Base-by-base conservation (phyloP, 2,113 vertebrate genomes). In the Paratilapia polleni region DNA sequence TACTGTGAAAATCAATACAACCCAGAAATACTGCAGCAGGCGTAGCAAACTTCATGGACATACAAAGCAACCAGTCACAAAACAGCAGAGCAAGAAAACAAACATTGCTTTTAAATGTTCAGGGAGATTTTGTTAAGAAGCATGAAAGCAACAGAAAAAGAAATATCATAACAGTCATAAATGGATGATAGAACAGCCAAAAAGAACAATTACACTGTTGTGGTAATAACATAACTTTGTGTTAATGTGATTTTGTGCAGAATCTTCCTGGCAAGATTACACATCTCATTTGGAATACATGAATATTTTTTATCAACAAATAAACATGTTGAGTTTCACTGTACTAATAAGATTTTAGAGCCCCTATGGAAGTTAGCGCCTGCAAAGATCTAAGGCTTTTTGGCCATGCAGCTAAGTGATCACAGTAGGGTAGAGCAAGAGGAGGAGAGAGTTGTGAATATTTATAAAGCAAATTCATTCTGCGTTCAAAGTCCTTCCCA, bases 391-490 rank as follows among this genome's bases (percentile, higher is more conserved):
- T 88, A 14, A 91, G 70, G 75, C 83, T 87, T 76, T 73, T 31
- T 81, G 77, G 86, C 73, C 11, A 2, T 14, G 84, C 61, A 43
- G 79, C 82, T 87, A 85, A 94, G 88, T n/a, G 74, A 82, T 91
- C 81, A 24, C 90, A 82, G 88, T 73, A 19, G 83, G 83, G 31
- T 15, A 57, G 60, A 63, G 83, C 22, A 13, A 60, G 81, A 79
- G 82, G 84, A 88, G 81, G 84, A 87, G 87, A 73, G 86, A 20
- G 11, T 31, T 78, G 62, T 77, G 89, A 93, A 92, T 94, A 93
- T 93, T 92, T 82, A 90, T 89, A 47, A 87, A 79, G 57, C 84
- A 84, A 86, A 93, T 89, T 85, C 80, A 85, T 78, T 85, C 68
- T 54, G 28, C 22, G 36, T 81, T 83, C 80, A n/a, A 77, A 80